These are phyloP conservation scores for Eurystomus glaucurus DNA, from an alignment of 2,797 vertebrate species.

Conservation along the genomic window DNA sequence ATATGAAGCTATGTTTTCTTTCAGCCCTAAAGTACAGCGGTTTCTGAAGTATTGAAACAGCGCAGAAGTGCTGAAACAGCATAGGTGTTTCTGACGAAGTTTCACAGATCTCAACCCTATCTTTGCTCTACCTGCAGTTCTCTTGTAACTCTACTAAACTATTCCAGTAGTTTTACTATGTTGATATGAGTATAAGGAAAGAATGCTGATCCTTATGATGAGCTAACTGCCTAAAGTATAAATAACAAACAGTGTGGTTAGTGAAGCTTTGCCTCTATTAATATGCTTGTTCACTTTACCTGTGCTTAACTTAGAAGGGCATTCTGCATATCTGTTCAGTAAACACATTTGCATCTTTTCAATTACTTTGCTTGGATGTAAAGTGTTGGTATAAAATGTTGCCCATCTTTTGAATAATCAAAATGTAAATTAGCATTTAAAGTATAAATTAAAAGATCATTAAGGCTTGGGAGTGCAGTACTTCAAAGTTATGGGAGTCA, in stretches of 20 bases:
- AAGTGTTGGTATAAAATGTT: slow-evolving; percentile 56
- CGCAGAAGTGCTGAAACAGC: background rate
- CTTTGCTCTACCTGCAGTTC: background rate
- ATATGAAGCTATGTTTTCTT: background rate
- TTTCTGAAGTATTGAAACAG: background rate
- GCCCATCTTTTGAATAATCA: slow-evolving; percentile 58
- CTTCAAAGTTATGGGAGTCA: slow-evolving; percentile 62
- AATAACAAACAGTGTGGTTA: slow-evolving; percentile 44
- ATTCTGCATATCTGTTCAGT: slow-evolving; percentile 45
- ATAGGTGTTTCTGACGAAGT: background rate
- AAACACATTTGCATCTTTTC: slow-evolving; percentile 64
- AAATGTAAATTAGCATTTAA: slow-evolving; percentile 60
- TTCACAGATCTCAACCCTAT: background rate
- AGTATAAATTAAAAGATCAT: slow-evolving; percentile 62
- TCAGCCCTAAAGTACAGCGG: background rate
- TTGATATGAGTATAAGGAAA: slow-evolving; percentile 24
- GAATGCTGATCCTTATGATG: slow-evolving; percentile 26
- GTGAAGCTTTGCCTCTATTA: slow-evolving; percentile 50
- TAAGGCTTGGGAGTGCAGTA: slow-evolving; percentile 43
- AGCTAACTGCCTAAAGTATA: slow-evolving; percentile 18
- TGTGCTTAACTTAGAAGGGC: background rate
- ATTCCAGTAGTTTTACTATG: background rate
- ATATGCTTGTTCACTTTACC: slow-evolving; percentile 16
- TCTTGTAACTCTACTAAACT: background rate
- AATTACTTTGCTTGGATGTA: slow-evolving; percentile 68